phyloP scores from a whole-genome alignment of 2,888 invertebrate genomes.

The Dasypolia templi region DNA sequence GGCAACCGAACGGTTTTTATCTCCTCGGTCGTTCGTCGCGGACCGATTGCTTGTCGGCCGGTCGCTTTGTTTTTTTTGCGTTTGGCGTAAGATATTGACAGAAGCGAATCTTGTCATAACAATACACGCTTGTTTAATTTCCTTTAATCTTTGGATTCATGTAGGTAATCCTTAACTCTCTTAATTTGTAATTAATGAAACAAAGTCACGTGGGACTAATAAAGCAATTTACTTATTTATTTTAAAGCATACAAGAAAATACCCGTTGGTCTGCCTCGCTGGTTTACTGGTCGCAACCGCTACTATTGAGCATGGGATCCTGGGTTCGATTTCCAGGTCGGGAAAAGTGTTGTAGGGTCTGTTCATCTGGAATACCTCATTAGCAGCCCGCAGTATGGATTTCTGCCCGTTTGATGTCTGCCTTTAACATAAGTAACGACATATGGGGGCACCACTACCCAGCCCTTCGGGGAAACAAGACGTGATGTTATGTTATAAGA shows the following conservation, averaged over 20 bases:
- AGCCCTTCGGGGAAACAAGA: too few species aligned
- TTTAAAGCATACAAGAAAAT: not conserved
- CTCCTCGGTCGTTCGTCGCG: conserved; percentile 87
- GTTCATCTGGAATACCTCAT: too few species aligned
- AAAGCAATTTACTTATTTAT: not conserved
- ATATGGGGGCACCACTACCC: too few species aligned
- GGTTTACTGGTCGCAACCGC: too few species aligned
- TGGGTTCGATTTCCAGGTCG: too few species aligned
- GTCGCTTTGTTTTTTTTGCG: conserved; percentile 79
- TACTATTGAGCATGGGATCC: too few species aligned
- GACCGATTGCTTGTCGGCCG: conserved; percentile 83
- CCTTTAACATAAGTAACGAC: too few species aligned
- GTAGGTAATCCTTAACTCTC: not conserved
- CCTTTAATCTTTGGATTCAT: not conserved
- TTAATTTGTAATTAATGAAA: not conserved
- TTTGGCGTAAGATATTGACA: conserved; percentile 68
- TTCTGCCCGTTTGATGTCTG: too few species aligned
- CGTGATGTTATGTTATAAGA: too few species aligned
- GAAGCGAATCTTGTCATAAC: conserved; percentile 53
- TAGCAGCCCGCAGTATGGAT: too few species aligned
- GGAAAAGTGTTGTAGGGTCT: too few species aligned
- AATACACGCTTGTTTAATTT: not conserved
- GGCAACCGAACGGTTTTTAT: conserved; percentile 85
- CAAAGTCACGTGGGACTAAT: not conserved
- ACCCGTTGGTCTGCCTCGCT: too few species aligned